Evolutionary conservation across 2,888 invertebrate genomes (phyloP).

Genomic region (Arctia plantaginis): DNA sequence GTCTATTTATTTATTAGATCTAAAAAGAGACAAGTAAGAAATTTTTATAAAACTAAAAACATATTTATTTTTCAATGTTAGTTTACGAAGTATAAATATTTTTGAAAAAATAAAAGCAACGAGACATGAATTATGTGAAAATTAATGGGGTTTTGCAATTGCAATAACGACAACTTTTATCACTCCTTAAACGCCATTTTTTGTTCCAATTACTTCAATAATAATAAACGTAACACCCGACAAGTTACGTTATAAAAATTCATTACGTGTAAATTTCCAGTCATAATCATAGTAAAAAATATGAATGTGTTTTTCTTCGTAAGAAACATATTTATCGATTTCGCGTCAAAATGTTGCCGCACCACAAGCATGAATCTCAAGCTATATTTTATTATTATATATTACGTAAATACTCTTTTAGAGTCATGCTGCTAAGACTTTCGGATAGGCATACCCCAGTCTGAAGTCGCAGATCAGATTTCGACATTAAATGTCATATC

Average conservation of each 20-base stretch:
- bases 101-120: neutral
- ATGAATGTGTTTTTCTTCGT: no score
- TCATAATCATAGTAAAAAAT: neutral
- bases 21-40: neutral
- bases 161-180: neutral
- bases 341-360: neutral
- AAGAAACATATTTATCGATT: neutral
- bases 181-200: neutral
- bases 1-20: neutral
- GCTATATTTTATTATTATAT: neutral
- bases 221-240: neutral
- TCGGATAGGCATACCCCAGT: neutral
- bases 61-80: no score
- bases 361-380: neutral
- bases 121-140: neutral
- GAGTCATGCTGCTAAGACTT: neutral
- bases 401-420: neutral
- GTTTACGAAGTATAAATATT: neutral
- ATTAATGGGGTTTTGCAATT: neutral
- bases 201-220: neutral
- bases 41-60: no score
- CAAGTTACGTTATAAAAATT: neutral
- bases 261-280: neutral
- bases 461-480: neutral
- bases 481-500: neutral